phyloP scores from a whole-genome alignment of 2,888 invertebrate species.

The Lymantria dispar region DNA sequence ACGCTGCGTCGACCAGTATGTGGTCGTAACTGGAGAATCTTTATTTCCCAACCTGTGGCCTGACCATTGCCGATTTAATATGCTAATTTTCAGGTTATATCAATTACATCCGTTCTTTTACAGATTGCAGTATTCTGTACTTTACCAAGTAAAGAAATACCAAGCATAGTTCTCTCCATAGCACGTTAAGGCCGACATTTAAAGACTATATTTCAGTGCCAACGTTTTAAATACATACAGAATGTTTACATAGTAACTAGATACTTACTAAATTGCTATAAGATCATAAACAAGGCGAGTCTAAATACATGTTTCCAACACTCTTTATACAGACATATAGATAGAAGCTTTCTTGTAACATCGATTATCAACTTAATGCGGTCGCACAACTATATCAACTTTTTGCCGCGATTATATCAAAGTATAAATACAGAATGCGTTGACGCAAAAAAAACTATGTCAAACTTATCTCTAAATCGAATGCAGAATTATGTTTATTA shows the following conservation, averaged over 20 bases:
- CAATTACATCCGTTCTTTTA: too few species aligned
- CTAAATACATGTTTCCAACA: conserved; percentile 17
- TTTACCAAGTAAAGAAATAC: too few species aligned
- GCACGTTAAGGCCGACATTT: too few species aligned
- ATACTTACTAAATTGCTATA: conserved; percentile 28
- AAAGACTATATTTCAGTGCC: too few species aligned
- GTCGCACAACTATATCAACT: conserved; percentile 41
- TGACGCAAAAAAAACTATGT: conserved; percentile 14
- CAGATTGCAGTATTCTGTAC: too few species aligned
- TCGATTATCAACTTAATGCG: conserved; percentile 34
- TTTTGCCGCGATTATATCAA: conserved; percentile 42
- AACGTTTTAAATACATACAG: not conserved
- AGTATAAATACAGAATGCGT: conserved; percentile 28
- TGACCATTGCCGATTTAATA: too few species aligned
- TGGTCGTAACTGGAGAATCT: too few species aligned
- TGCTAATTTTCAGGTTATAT: too few species aligned
- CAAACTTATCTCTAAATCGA: conserved; percentile 25
- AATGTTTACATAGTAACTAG: not conserved
- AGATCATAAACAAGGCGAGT: conserved; percentile 18
- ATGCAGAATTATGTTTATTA: conserved; percentile 18
- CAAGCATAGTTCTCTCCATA: too few species aligned
- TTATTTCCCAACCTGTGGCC: too few species aligned
- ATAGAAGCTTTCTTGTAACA: conserved; percentile 39
- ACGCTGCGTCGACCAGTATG: too few species aligned
- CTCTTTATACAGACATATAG: conserved; percentile 26